These are phyloP conservation scores for Tokudaia tokunoshimensis DNA, from an alignment of 2,797 vertebrate genomes.

Conservation along the genomic window DNA sequence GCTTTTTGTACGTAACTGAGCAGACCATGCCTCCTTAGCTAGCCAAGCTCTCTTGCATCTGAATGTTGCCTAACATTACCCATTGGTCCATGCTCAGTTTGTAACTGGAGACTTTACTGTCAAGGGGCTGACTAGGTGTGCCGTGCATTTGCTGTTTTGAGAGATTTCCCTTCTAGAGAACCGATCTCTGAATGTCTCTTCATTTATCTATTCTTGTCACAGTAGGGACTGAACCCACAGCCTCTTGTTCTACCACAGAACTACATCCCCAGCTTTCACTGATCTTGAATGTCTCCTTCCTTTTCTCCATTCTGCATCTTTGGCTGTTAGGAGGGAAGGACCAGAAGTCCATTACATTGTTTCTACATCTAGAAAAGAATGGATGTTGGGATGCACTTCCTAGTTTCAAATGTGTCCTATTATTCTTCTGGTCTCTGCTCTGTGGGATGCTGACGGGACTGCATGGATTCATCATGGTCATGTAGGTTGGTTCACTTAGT, in stretches of 20 bases:
- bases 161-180: not conserved
- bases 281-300: not conserved
- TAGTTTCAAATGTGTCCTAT: conserved; percentile 55
- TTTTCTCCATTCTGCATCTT: not conserved
- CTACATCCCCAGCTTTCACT: not conserved
- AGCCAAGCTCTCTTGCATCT: not conserved
- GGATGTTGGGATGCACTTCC: not conserved
- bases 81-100: not conserved
- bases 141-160: conserved; percentile 27
- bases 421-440: conserved; percentile 25
- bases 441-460: not conserved
- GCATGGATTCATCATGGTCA: not conserved
- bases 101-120: not conserved
- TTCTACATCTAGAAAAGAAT: conserved; percentile 25
- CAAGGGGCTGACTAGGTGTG: not conserved
- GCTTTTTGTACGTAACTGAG: not conserved
- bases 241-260: not conserved
- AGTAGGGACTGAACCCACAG: not conserved
- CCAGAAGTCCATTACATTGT: not conserved
- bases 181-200: conserved; percentile 28
- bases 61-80: not conserved
- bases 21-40: not conserved
- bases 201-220: not conserved
- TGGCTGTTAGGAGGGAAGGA: not conserved
- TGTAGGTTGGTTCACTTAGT: conserved; percentile 42